Base-by-base conservation (phyloP, 1,140 invertebrate genomes). In the Littorina saxatilis region DNA sequence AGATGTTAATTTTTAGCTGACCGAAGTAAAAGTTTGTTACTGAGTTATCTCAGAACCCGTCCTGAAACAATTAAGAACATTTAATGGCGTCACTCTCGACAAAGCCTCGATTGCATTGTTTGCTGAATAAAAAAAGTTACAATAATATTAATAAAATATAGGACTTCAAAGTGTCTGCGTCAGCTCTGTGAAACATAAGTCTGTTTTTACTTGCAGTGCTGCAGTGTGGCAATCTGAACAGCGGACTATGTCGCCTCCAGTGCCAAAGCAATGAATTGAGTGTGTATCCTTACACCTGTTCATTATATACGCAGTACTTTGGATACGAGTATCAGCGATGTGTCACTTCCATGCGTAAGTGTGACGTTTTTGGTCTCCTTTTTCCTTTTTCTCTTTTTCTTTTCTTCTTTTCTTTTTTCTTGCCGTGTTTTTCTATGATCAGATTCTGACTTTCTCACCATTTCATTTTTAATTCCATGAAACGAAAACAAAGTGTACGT, bases 271-370 rank as follows among this genome's bases (percentile, higher is more conserved):
- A n/a, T 0, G 74, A 76, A 52, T 11, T 76, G 4, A 32, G n/a
- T n/a, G 74, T 76, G 27, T 76, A 35, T 32, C 74, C 74, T n/a
- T 47, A 9, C 27, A 35, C 2, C 11, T 76, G 74, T 20, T 35
- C 74, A 2, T 13, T 58, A 7, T 76, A 76, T 52, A 37, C 5
- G 15, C 29, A 15, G 3, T 1, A 58, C 52, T 76, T 2, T n/a
- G 32, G 50, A 20, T 11, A 1, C 74, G 20, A 15, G 9, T 76
- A 37, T 52, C 74, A 61, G 50, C 47, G 74, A 32, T 76, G 74
- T 61, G 74, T 76, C 52, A 76, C 74, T 23, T 76, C 74, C 29
- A 55, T 55, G 47, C 74, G 74, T 76, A 32, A 55, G 74, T 76
- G 13, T 4, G 1, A 9, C 17, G 43, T 47, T 47, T 5, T 47